Percentiles rank a stretch among this genome's conserved stretches.
phyloP scores from a whole-genome alignment of 2,113 vertebrate species.

The Myocastor coypus region DNA sequence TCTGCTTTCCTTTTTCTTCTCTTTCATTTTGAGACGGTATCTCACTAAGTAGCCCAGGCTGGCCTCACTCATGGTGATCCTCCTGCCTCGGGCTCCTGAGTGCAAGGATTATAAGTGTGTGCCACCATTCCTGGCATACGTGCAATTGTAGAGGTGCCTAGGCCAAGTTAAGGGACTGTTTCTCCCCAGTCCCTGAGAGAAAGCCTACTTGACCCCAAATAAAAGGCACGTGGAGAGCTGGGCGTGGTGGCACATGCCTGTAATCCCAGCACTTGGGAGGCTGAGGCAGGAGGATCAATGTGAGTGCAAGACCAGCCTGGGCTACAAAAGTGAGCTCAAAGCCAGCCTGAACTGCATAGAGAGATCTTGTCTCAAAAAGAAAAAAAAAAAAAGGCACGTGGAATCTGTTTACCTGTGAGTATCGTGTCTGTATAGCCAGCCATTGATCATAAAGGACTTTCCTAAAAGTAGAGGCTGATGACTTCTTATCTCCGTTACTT shows the following conservation, averaged over 20 bases:
- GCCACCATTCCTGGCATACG: background rate
- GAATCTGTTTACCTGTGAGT: background rate
- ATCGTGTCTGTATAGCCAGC: background rate
- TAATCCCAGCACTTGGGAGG: too few species aligned
- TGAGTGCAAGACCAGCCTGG: too few species aligned
- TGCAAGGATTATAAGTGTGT: background rate
- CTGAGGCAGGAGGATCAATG: too few species aligned
- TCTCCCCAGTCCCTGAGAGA: background rate
- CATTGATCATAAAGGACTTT: background rate
- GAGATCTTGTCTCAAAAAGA: too few species aligned
- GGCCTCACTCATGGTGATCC: background rate
- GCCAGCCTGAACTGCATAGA: too few species aligned
- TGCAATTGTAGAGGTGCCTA: background rate
- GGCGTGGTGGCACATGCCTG: too few species aligned
- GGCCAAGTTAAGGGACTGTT: background rate
- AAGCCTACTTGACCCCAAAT: background rate
- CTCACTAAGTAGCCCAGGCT: background rate
- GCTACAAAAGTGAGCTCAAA: too few species aligned
- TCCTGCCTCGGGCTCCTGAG: background rate
- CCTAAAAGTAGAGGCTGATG: background rate
- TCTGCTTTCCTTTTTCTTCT: background rate
- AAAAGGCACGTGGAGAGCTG: background rate
- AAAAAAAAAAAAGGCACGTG: background rate
- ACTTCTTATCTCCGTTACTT: background rate
- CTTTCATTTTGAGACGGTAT: background rate